These are phyloP conservation scores for Albula goreensis DNA, from an alignment of 2,113 vertebrate species.

Conservation along the genomic window DNA sequence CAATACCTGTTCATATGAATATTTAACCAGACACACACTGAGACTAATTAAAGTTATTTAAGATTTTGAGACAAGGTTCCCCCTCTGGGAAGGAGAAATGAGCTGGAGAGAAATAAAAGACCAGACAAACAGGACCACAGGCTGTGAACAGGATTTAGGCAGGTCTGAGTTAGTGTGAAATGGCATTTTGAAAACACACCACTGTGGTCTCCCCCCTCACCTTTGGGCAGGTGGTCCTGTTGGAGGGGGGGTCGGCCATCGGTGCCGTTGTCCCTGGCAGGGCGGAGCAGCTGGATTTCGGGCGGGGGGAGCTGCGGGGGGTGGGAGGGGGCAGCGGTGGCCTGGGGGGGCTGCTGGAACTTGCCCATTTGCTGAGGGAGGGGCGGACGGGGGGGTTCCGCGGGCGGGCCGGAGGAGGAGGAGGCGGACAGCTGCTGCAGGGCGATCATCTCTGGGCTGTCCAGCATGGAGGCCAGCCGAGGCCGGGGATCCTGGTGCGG, in stretches of 20 bases:
- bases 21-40: not conserved
- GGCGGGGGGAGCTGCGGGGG: conserved; percentile 54
- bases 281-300: conserved; percentile 38
- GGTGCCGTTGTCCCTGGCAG: conserved; percentile 54
- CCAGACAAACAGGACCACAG: not conserved
- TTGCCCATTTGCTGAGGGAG: conserved; percentile 49
- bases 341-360: conserved; percentile 65
- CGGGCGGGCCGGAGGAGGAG: conserved; percentile 73
- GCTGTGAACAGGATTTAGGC: not conserved
- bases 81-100: not conserved
- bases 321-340: conserved; percentile 58
- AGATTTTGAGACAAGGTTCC: too few species aligned
- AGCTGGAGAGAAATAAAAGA: not conserved
- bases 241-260: conserved; percentile 50
- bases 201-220: not conserved
- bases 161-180: not conserved
- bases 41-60: not conserved
- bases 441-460: conserved; percentile 97
- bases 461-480: conserved; percentile 88
- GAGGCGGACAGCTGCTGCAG: conserved; percentile 95
- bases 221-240: conserved; percentile 5
- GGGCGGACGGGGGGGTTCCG: conserved; percentile 61
- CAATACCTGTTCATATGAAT: not conserved
- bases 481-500: conserved; percentile 70
- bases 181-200: not conserved